phyloP scores from a whole-genome alignment of 2,797 vertebrate genomes.

The Myiotriccus ornatus region DNA sequence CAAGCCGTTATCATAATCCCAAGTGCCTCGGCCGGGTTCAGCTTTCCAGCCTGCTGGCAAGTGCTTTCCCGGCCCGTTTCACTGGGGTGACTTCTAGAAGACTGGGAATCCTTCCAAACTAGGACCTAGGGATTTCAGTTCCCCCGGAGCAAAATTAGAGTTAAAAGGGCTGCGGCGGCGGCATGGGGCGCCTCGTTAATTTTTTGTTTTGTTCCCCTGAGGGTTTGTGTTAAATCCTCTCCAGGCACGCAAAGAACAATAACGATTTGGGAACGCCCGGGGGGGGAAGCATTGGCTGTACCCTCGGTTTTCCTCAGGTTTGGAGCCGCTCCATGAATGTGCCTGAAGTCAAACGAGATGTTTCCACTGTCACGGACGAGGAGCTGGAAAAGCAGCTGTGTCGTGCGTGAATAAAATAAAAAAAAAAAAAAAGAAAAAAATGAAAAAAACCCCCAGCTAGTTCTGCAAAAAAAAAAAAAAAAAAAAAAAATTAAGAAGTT shows the following conservation, averaged over 20 bases:
- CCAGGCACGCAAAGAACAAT: background rate
- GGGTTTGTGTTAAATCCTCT: background rate
- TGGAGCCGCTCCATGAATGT: background rate
- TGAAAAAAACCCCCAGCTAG: background rate
- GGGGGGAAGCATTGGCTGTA: background rate
- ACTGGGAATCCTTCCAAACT: constrained; percentile 18
- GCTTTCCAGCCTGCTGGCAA: background rate
- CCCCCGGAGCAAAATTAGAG: background rate
- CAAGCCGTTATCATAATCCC: background rate
- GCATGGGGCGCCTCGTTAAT: background rate
- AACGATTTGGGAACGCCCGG: background rate
- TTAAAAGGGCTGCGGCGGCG: background rate
- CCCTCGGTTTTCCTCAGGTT: background rate
- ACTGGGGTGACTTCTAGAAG: background rate
- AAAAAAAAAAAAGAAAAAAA: too few relatives aligned
- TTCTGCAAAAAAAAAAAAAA: background rate
- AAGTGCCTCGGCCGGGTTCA: background rate
- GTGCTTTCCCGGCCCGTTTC: background rate
- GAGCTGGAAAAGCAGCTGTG: background rate
- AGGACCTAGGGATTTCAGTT: background rate
- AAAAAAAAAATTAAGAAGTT: background rate
- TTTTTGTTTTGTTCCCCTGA: background rate
- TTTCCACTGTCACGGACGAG: background rate
- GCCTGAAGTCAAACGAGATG: rapidly evolving
- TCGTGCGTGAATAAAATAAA: rapidly evolving